phyloP scores from a whole-genome alignment of 30 jellyfish, hydroid and myxozoan genomes.

The Hydractinia symbiolongicarpus region DNA sequence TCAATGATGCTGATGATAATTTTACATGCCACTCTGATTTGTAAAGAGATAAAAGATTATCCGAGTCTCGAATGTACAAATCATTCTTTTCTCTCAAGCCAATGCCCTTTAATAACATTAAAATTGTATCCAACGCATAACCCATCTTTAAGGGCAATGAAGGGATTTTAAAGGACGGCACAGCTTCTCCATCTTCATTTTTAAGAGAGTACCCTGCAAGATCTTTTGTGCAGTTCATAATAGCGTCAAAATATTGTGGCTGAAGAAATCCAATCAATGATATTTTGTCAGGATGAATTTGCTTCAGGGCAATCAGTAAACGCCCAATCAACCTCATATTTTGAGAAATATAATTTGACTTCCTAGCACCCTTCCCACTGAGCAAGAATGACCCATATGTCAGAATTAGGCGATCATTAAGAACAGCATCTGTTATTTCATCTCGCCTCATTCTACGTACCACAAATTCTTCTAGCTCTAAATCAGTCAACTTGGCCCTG shows the following conservation, averaged over 20 bases:
- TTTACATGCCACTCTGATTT: slow-evolving; percentile 10
- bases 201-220: slow-evolving; percentile 13
- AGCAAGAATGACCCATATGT: slow-evolving; percentile 2
- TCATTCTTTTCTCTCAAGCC: slow-evolving; percentile 15
- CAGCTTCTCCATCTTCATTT: slow-evolving; percentile 17
- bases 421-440: background rate
- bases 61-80: background rate
- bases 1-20: slow-evolving; percentile 22
- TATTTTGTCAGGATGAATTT: background rate
- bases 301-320: background rate
- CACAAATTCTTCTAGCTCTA: background rate
- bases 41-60: slow-evolving; percentile 10
- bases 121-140: slow-evolving; percentile 14
- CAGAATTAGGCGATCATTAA: background rate
- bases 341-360: slow-evolving; percentile 1
- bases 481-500: background rate
- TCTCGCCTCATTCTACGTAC: background rate
- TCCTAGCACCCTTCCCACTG: slow-evolving; percentile 6
- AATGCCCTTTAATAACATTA: slow-evolving; percentile 15
- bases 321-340: background rate
- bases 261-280: background rate
- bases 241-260: slow-evolving; percentile 24
- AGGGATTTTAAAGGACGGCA: slow-evolving; percentile 26
- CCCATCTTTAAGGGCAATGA: slow-evolving; percentile 26
- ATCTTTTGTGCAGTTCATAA: slow-evolving; percentile 16